phyloP scores from a whole-genome alignment of 2,113 vertebrate genomes.

The Periophthalmodon schlosseri region DNA sequence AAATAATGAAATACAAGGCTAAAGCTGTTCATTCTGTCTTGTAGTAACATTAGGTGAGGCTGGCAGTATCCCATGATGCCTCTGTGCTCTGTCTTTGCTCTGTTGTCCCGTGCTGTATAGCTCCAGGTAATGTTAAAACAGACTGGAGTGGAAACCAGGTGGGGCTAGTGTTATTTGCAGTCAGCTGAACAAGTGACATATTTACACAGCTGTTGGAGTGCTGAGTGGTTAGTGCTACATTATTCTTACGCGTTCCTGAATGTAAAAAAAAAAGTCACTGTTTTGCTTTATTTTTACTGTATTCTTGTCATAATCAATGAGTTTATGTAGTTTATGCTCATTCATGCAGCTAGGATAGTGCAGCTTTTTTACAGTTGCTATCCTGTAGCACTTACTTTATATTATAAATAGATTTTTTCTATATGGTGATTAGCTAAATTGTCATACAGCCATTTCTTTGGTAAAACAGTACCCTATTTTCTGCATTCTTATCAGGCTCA shows the following conservation, averaged over 20 bases:
- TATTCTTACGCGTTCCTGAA: too few relatives aligned
- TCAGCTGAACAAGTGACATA: constrained; percentile 4
- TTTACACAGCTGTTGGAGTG: not conserved
- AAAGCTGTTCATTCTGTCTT: not conserved
- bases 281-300: not conserved
- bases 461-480: too few relatives aligned
- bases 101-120: constrained; percentile 9
- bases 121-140: constrained; percentile 33
- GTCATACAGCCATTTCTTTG: too few relatives aligned
- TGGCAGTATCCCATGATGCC: constrained; percentile 46
- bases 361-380: too few relatives aligned
- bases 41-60: not conserved
- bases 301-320: too few relatives aligned
- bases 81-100: constrained; percentile 4
- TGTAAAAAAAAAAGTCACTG: too few relatives aligned
- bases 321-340: too few relatives aligned
- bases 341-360: too few relatives aligned
- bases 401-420: too few relatives aligned
- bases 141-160: constrained; percentile 12
- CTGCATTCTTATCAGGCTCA: too few relatives aligned
- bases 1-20: not conserved
- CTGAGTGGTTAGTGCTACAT: not conserved
- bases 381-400: not conserved
- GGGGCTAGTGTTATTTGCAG: constrained; percentile 16
- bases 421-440: too few relatives aligned